These are phyloP conservation scores for Alces alces DNA, from an alignment of 2,113 vertebrate genomes.

Conservation along the genomic window DNA sequence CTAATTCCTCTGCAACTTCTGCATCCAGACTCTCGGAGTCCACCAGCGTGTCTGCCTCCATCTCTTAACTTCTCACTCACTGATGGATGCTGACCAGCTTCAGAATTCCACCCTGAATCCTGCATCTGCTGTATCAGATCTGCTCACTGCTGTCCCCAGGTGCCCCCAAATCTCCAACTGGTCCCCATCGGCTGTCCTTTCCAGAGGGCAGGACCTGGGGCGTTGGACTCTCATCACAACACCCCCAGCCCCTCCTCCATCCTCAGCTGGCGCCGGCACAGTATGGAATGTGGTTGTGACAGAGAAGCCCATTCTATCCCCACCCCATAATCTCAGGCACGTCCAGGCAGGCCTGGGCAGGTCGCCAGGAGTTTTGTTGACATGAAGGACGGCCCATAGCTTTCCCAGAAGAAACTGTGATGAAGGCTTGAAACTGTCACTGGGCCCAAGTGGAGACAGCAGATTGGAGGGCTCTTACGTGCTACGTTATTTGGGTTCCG, in stretches of 20 bases:
- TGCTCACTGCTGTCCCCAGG: not conserved
- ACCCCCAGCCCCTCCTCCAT: not conserved
- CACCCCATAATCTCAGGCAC: not conserved
- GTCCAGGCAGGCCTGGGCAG: constrained; percentile 47
- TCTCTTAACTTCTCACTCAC: not conserved
- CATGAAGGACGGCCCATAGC: not conserved
- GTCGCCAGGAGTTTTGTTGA: constrained; percentile 44
- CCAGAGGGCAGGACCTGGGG: not conserved
- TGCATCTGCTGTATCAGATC: not conserved
- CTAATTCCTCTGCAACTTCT: not conserved
- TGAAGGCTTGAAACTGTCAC: not conserved
- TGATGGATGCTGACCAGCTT: not conserved
- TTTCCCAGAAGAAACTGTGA: constrained; percentile 6
- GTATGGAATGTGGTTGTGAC: constrained; percentile 47
- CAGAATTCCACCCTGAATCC: not conserved
- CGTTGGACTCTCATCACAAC: not conserved
- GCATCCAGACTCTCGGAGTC: not conserved
- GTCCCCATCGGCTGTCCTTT: not conserved
- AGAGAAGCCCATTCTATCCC: constrained; percentile 1
- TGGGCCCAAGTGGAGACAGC: not conserved
- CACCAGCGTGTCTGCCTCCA: not conserved
- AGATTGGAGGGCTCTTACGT: not conserved
- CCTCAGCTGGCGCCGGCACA: not conserved
- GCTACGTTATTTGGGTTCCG: not conserved
- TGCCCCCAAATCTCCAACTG: not conserved